Evolutionary conservation across 2,113 vertebrate genomes (phyloP), one percentile per base, ranked within the genome.

Genomic region (Ariopsis seemanni): DNA sequence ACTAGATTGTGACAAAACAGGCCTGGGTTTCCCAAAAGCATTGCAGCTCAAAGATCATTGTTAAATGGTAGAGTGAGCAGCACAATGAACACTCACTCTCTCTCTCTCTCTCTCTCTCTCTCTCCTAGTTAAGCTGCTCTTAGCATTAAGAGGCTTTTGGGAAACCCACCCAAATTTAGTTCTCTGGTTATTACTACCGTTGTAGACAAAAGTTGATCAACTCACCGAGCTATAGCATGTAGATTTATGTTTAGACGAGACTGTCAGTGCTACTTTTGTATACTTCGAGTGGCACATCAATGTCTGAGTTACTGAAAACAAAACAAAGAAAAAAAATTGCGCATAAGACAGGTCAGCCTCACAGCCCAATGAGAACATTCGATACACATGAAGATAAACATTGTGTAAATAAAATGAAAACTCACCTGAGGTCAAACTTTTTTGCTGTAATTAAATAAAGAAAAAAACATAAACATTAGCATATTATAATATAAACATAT

Each of bases 241-340:
- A 57, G 53, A 42, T 9, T 25, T n/a, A 30, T 7, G 20, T 62
- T 85, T 95, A 95, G 25, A 96, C 85, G 78, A 95, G 93, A 88
- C 94, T 95, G 88, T 94, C 94, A 4, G 71, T 85, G 87, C 94
- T 94, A 91, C 87, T 95, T 89, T 89, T 95, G 92, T 95, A 95
- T 74, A 86, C 34, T 67, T 94, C 92, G n/a, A 88, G 90, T 0
- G 93, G 92, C 10, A 50, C 53, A 0, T 94, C 92, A 0, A 91
- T 91, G 50, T 95, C 92, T 0, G 93, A 92, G 87, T 84, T 92
- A 86, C 94, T 95, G 89, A 82, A 87, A 91, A 20, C 58, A 82
- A 53, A 7, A 55, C 55, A 55, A 10, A 55, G 10, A 55, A 10
- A 55, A 55, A 10, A 55, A 10, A 55, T 12, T 42, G 88, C 4